Evolutionary conservation across 2,113 vertebrate genomes (phyloP).

Genomic region (Eulacestoma nigropectus): DNA sequence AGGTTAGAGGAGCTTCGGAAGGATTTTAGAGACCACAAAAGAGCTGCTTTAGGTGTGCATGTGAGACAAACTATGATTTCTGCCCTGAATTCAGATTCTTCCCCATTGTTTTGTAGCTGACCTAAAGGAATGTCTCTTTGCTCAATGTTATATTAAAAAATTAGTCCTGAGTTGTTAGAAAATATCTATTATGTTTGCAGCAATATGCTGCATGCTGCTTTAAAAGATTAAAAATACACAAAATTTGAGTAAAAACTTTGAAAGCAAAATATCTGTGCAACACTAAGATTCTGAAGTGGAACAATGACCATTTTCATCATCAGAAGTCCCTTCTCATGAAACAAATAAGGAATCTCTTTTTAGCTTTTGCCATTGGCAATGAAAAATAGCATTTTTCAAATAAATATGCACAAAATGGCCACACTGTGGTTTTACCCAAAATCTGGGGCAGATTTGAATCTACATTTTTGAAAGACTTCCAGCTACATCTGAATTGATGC

Average conservation of each 20-base stretch:
- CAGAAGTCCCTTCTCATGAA: constrained; percentile 37
- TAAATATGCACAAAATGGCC: constrained; percentile 14
- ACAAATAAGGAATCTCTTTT: constrained; percentile 42
- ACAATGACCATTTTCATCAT: not conserved
- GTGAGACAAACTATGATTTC: not conserved
- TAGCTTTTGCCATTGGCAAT: constrained; percentile 17
- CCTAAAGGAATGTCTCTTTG: not conserved
- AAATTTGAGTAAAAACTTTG: constrained; percentile 13
- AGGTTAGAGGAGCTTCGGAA: not conserved
- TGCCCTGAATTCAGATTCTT: not conserved
- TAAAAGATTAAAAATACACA: not conserved
- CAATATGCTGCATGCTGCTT: not conserved
- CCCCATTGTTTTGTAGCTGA: not conserved
- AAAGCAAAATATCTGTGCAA: constrained; percentile 22
- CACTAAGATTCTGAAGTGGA: constrained; percentile 18
- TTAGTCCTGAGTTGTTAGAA: not conserved
- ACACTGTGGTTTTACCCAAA: not conserved
- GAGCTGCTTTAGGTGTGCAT: not conserved
- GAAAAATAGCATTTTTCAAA: constrained; percentile 21
- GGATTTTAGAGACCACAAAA: not conserved
- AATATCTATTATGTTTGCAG: not conserved
- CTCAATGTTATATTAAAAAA: not conserved
- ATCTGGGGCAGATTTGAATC: constrained; percentile 19
- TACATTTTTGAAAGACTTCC: constrained; percentile 51
- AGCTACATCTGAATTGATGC: constrained; percentile 24